Conservation (phyloP, 92 coral and sea anemone species). For the Parazoanthus swiftii region DNA sequence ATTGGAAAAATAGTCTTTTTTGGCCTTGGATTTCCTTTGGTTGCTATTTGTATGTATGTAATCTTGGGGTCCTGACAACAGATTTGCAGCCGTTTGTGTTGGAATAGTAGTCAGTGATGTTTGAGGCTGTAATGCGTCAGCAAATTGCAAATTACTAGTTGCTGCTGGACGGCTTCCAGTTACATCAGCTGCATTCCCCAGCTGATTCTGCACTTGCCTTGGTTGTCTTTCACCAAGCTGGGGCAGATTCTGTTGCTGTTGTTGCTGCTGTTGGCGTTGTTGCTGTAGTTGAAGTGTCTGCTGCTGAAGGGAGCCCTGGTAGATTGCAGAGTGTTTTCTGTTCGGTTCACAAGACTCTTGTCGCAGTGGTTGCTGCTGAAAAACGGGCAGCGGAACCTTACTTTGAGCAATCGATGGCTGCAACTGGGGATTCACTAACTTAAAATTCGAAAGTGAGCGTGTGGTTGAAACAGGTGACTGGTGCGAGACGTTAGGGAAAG, state of each 20-base stretch:
- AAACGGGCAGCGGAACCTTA: background rate
- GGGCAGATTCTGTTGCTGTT: constrained; percentile 17
- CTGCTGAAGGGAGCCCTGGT: constrained; percentile 20
- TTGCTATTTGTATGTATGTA: constrained; percentile 7
- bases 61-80: background rate
- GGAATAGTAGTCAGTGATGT: background rate
- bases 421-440: background rate
- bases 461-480: background rate
- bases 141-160: background rate
- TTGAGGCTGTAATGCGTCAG: background rate
- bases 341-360: constrained; percentile 13
- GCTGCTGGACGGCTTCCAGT: background rate
- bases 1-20: constrained; percentile 82
- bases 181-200: background rate
- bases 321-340: constrained; percentile 9
- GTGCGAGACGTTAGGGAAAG: background rate
- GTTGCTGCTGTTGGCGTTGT: constrained; percentile 43
- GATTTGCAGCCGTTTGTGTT: background rate
- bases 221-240: constrained; percentile 7
- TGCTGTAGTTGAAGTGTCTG: constrained; percentile 42
- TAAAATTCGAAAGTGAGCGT: background rate
- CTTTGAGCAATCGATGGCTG: constrained; percentile 4
- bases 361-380: constrained; percentile 36
- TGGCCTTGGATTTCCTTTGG: constrained; percentile 41
- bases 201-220: background rate